These are phyloP conservation scores for Xerus inauris DNA, from an alignment of 2,113 vertebrate species.

Conservation along the genomic window DNA sequence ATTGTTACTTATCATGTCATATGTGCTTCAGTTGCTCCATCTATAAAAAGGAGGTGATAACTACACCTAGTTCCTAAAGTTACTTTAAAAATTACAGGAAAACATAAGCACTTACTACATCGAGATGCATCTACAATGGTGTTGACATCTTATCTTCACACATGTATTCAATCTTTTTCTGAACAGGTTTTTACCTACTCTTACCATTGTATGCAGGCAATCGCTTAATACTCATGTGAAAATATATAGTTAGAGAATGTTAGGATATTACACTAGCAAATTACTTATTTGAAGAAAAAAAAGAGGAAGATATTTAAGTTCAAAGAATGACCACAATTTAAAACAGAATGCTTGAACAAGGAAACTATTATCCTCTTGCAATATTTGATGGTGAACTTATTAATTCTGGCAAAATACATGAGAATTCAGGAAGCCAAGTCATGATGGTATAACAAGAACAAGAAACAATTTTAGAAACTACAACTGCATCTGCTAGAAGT, in stretches of 20 bases:
- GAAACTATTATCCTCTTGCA: neutral
- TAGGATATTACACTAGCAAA: neutral
- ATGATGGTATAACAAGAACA: neutral
- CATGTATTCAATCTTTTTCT: neutral
- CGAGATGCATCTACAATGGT: neutral
- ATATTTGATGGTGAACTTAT: neutral
- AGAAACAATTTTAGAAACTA: neutral
- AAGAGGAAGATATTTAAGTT: neutral
- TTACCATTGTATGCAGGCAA: neutral
- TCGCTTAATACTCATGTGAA: neutral
- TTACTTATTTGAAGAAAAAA: neutral
- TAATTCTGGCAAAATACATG: slow-evolving; percentile 5
- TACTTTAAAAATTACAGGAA: neutral
- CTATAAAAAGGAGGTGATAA: neutral
- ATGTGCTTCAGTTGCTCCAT: neutral
- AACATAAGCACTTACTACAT: neutral
- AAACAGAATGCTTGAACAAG: neutral
- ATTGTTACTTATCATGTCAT: neutral
- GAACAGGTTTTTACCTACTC: neutral
- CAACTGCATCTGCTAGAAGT: neutral
- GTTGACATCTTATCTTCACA: neutral
- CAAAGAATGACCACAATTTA: neutral
- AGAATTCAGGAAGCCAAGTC: neutral
- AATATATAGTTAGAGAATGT: neutral
- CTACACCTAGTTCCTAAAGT: neutral